These are phyloP conservation scores for Ascidia mentula DNA, from an alignment of 23 tunicate species.

Conservation along the genomic window DNA sequence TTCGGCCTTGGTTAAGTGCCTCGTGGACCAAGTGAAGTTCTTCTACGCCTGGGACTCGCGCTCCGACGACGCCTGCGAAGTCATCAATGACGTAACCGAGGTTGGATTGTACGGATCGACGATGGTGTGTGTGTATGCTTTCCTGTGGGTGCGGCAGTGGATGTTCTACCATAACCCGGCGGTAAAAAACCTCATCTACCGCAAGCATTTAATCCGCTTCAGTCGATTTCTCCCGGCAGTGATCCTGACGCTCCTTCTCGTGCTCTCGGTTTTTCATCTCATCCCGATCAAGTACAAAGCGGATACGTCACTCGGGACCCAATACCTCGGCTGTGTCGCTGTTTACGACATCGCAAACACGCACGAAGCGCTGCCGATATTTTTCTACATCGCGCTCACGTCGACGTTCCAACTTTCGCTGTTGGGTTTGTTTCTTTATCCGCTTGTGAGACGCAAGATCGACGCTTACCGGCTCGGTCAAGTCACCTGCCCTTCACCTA, in stretches of 20 bases:
- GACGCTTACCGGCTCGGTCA: constrained; percentile 18
- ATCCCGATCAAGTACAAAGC: constrained; percentile 57
- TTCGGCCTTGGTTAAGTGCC: constrained; percentile 39
- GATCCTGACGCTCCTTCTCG: constrained; percentile 9
- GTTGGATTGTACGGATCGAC: constrained; percentile 38
- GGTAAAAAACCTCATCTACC: constrained; percentile 51
- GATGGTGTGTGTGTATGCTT: constrained; percentile 40
- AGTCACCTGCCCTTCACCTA: background rate
- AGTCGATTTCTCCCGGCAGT: constrained; percentile 29
- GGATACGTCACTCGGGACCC: background rate
- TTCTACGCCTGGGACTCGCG: constrained; percentile 73
- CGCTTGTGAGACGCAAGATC: constrained; percentile 47
- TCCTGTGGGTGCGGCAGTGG: constrained; percentile 89
- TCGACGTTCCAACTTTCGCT: constrained; percentile 56
- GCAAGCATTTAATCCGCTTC: constrained; percentile 31
- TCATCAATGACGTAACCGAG: constrained; percentile 69
- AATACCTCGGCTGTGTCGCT: constrained; percentile 65
- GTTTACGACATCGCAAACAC: constrained; percentile 40
- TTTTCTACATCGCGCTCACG: constrained; percentile 49
- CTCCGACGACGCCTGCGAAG: constrained; percentile 57
- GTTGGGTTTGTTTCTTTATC: constrained; percentile 51
- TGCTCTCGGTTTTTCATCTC: constrained; percentile 29
- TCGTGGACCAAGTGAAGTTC: constrained; percentile 64
- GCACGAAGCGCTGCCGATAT: constrained; percentile 58
- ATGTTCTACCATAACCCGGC: constrained; percentile 79